Percentiles rank a stretch among this genome's conserved stretches.
These are phyloP conservation scores for Chymomyza costata DNA, from an alignment of 1,140 invertebrate genomes.

Conservation along the genomic window DNA sequence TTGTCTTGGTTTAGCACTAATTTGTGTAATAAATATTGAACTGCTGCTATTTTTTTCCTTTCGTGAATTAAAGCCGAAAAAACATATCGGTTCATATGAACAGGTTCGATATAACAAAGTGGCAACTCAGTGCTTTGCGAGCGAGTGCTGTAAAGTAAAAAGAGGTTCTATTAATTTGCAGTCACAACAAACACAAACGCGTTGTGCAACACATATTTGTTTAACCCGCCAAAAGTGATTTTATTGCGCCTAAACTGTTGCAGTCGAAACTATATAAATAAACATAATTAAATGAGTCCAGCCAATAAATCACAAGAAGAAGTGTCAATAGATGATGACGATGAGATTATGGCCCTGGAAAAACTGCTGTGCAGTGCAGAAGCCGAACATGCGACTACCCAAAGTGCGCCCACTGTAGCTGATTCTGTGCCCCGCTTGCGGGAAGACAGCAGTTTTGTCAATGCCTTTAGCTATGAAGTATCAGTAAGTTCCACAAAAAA, in stretches of 20 bases:
- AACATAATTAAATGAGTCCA: conserved; percentile 30
- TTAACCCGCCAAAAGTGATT: conserved; percentile 43
- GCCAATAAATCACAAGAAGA: conserved; percentile 36
- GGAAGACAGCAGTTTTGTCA: conserved; percentile 60
- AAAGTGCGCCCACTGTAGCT: conserved; percentile 15
- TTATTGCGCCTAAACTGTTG: conserved; percentile 21
- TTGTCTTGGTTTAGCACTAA: conserved; percentile 27
- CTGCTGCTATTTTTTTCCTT: conserved; percentile 33
- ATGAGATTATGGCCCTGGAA: conserved; percentile 55
- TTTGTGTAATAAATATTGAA: conserved; percentile 29
- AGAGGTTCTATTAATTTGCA: not conserved
- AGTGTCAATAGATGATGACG: conserved; percentile 58
- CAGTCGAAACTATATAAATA: not conserved
- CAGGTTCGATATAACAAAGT: conserved; percentile 68
- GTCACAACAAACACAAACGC: not conserved
- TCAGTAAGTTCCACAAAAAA: conserved; percentile 24
- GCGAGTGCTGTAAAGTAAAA: conserved; percentile 10
- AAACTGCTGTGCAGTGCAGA: conserved; percentile 49
- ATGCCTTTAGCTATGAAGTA: conserved; percentile 59
- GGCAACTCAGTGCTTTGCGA: conserved; percentile 39
- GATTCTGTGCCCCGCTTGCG: conserved; percentile 43
- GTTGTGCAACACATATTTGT: conserved; percentile 6
- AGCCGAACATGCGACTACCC: conserved; percentile 18
- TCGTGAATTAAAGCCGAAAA: conserved; percentile 68
- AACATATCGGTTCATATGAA: too few species aligned